Evolutionary conservation across 2,888 invertebrate genomes (phyloP), one percentile per base, ranked within the genome.

Genomic region (Eristalinus sepulchralis): DNA sequence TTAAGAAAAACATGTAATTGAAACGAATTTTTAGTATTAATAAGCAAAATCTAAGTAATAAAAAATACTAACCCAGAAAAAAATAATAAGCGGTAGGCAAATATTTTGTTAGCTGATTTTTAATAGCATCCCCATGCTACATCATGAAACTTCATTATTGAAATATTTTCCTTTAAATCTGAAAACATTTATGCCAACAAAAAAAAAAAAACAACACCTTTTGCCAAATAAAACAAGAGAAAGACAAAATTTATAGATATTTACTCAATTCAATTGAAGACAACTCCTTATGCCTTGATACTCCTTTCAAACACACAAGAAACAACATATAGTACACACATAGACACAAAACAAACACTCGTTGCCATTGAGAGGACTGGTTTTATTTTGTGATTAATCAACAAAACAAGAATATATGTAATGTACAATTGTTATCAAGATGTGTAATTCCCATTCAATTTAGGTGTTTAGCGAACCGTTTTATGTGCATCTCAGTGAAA

Each of bases 21-120:
- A 83, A 83, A 83, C 87, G 83, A 87, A 87, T 87, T 87, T 87
- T 70, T 82, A 86, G 86, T 78, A 47, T 78, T 78, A 80, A 78
- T 78, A 59, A 78, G 53, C n/a, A 70, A 63, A 77, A 31, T 57
- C 11, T 63, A 39, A 63, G 13, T 11, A 59, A n/a, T n/a, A 27
- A 34, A 55, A 53, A 64, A 33, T 33, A 60, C 60, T 53, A 24
- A 63, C 11, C 33, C 60, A 36, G 13, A 36, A 34, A 55, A 64
- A 81, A 81, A 81, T 64, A 47, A n/a, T 8, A 8, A 47, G 47
- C 47, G 73, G 82, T 59, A 78, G 82, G 78, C 79, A 83, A 83
- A 83, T 86, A 86, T 86, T 82, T 83, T 79, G 73, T 70, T 78
- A 86, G 36, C 83, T 82, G 39, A 79, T 82, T 79, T 86, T 72